Conservation (phyloP, 2,888 invertebrate genomes). For the Plusia festucae region DNA sequence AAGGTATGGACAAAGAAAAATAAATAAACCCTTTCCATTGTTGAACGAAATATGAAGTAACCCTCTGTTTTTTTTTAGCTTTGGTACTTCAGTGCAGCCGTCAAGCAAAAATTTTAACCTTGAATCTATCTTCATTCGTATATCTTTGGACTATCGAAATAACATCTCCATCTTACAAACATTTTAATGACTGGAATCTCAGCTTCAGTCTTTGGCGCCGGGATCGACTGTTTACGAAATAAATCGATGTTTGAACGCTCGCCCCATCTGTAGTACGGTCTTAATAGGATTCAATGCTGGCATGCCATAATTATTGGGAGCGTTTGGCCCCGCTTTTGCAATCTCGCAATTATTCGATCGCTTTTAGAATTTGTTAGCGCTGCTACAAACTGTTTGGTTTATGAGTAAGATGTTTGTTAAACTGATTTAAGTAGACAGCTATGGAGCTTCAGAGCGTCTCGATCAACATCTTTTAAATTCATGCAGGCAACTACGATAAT, state of each 20-base stretch:
- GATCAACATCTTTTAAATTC: too few species aligned
- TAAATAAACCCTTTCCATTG: too few species aligned
- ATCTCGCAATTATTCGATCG: constrained; percentile 15
- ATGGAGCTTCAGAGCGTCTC: background rate
- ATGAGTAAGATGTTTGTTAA: constrained; percentile 4
- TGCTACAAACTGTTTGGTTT: constrained; percentile 7
- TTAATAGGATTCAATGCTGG: constrained; percentile 30
- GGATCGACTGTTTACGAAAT: constrained; percentile 50
- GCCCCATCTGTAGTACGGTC: constrained; percentile 19
- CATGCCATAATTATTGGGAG: constrained; percentile 20
- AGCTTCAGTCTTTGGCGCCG: constrained; percentile 18
- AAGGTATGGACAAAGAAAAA: too few species aligned
- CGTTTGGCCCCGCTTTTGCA: constrained; percentile 1
- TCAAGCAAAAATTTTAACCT: background rate
- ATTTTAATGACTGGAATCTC: constrained; percentile 7
- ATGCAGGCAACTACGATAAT: too few species aligned
- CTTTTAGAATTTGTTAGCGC: constrained; percentile 20
- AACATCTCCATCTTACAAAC: background rate
- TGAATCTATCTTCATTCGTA: background rate
- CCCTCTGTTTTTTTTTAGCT: too few species aligned
- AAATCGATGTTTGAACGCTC: constrained; percentile 56
- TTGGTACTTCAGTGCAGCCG: too few species aligned
- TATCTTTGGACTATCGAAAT: background rate
- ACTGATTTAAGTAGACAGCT: background rate
- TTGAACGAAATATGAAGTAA: too few species aligned